phyloP scores from a whole-genome alignment of 2,888 invertebrate species.

The Folsomia candida region DNA sequence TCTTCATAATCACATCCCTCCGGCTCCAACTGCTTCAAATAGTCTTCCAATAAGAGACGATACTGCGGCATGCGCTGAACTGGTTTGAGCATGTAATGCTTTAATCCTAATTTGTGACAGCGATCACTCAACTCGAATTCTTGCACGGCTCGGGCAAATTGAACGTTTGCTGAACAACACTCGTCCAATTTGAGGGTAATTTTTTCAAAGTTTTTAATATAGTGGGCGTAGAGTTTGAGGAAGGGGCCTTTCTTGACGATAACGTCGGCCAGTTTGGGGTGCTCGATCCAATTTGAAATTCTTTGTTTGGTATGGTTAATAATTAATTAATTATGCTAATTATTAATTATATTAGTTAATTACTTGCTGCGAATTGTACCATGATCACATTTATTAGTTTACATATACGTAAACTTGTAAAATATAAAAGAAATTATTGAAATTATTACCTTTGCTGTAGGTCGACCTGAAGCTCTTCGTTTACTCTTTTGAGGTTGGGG shows the following conservation, averaged over 20 bases:
- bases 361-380: too few relatives aligned
- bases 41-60: constrained; percentile 63
- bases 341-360: too few relatives aligned
- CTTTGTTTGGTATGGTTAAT: too few relatives aligned
- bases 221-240: constrained; percentile 60
- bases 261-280: constrained; percentile 59
- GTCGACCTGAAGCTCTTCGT: constrained; percentile 59
- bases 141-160: constrained; percentile 56
- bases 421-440: too few relatives aligned
- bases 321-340: too few relatives aligned
- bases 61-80: constrained; percentile 65
- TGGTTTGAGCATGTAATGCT: constrained; percentile 67
- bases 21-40: constrained; percentile 58
- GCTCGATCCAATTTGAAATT: constrained; percentile 56
- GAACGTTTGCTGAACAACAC: constrained; percentile 57
- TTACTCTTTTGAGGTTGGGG: constrained; percentile 59
- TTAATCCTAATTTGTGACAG: constrained; percentile 60
- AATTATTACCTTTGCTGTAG: too few relatives aligned
- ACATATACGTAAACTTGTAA: too few relatives aligned
- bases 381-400: too few relatives aligned
- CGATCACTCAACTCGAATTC: constrained; percentile 57
- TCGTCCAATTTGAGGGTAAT: constrained; percentile 58
- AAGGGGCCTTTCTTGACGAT: constrained; percentile 63
- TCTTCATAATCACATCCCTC: constrained; percentile 61
- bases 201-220: constrained; percentile 60